Base-by-base conservation (phyloP, 1,140 invertebrate species). In the Ostrea denselamellosa region DNA sequence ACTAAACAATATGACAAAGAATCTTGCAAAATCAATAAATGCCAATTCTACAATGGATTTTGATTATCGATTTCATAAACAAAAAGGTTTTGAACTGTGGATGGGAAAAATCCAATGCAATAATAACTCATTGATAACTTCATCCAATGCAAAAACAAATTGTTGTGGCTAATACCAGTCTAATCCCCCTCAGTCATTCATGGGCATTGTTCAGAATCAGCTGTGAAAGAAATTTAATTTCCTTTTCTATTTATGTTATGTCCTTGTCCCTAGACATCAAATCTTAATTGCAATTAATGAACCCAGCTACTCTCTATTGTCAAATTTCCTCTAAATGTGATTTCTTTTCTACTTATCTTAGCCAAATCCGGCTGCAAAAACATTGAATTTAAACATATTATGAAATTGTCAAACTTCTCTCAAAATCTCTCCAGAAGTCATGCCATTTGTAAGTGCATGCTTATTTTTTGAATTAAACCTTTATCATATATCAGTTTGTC, bases 221-320 rank as follows among this genome's bases (percentile, higher is more conserved):
- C 8, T 28, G 22, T 34, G 28, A 25, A 77, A 25, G 25, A 77
- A 77, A 77, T 77, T 77, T 77, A 77, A 77, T 77, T 34, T 77
- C 28, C 34, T 28, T 25, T 28, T 77, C 12, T 77, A 34, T 77
- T 77, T 77, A 77, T 77, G 25, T 77, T 77, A 77, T 25, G 28
- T 77, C 28, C 28, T 34, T 25, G 25, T 77, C 68, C 25, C 68
- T 10, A 77, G 14, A 77, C 4, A 77, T 22, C 68, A 77, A 12
- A 25, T 77, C 22, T 77, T 77, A 77, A 77, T 77, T 77, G 68
- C 68, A 77, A 77, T 77, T 77, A 77, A 44, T 77, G 25, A 77
- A 77, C 28, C 68, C 28, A 25, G 28, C 68, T 28, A 77, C 68
- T 77, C 68, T 28, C 68, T 77, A 77, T 77, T 77, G 68, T 77